Conservation (phyloP, 2,113 vertebrate species). For the Macheiramphus alcinus region DNA sequence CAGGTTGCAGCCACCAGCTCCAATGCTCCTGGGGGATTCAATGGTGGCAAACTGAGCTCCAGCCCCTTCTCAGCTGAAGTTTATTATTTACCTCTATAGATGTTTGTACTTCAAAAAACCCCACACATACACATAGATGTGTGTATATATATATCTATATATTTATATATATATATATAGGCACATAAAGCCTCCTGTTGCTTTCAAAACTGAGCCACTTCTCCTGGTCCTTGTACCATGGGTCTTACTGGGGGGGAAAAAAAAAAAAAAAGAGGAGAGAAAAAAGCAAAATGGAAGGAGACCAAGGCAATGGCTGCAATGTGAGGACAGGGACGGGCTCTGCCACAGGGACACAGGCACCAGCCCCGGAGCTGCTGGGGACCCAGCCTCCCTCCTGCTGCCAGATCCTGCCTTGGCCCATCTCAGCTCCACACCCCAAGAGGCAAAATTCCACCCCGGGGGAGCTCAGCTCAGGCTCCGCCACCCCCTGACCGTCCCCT, state of each 20-base stretch:
- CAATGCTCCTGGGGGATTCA: background rate
- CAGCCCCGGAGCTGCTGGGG: background rate
- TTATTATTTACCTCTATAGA: background rate
- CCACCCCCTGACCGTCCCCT: background rate
- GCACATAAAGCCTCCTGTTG: slow-evolving; percentile 18
- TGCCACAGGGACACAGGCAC: background rate
- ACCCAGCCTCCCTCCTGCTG: background rate
- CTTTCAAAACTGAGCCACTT: background rate
- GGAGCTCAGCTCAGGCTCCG: background rate
- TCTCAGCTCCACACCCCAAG: background rate
- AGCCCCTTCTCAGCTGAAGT: background rate
- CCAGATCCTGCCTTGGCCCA: background rate
- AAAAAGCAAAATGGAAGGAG: background rate
- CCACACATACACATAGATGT: background rate
- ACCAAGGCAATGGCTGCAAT: background rate
- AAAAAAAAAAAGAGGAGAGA: too few species aligned
- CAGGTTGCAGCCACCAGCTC: background rate
- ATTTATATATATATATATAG: background rate
- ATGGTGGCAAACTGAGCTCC: background rate
- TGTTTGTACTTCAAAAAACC: background rate
- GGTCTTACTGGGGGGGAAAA: too few species aligned
- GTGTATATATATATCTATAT: background rate
- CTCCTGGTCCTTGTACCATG: background rate
- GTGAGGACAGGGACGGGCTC: background rate
- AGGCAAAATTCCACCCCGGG: background rate